Base-by-base conservation (phyloP, 2,113 vertebrate genomes). In the Sinocyclocheilus maitianheensis region DNA sequence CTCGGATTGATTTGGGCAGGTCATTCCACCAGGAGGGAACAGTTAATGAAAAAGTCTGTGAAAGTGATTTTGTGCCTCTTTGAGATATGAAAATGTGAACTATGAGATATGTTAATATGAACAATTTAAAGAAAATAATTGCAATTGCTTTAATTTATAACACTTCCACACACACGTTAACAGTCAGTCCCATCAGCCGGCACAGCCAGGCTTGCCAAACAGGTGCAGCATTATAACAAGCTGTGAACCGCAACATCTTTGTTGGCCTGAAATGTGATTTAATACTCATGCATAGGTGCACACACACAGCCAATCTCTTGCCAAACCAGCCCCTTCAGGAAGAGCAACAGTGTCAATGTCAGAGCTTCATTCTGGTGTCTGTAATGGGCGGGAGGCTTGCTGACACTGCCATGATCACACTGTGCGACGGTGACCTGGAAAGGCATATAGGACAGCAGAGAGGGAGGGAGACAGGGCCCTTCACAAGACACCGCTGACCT, bases 391-490 rank as follows among this genome's bases (percentile, higher is more conserved):
- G 77, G 53, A 43, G 46, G 4, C 65, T 84, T 51, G 75, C 69
- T 74, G 84, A 88, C 88, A 85, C 62, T 60, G 72, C 80, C 63
- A 78, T 88, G 87, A 89, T 90, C 86, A 89, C 88, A 87, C 81
- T 37, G 67, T 86, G 83, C 83, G 53, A 79, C 84, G 37, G 87
- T 90, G 87, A 90, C 88, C 88, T 77, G 81, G 77, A 87, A 90
- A 89, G 85, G 83, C 63, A 83, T 69, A 24, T 22, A 83, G 43
- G 76, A 85, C 51, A 46, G 72, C 72, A 43, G 24, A 65, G 63
- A 60, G 20, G 71, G 65, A 43, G 46, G 22, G 51, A 51, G 69
- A 55, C 26, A 8, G 43, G 46, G 51, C 40, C 20, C 65, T 81
- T 43, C 37, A 81, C 34, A 40, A 81, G 62, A 84, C 55, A 62